A percentile compares a stretch with the other conserved stretches of the same genome.
These are phyloP conservation scores for Gymnoscopelus microlampas DNA, from an alignment of 2,797 vertebrate species.

Conservation along the genomic window DNA sequence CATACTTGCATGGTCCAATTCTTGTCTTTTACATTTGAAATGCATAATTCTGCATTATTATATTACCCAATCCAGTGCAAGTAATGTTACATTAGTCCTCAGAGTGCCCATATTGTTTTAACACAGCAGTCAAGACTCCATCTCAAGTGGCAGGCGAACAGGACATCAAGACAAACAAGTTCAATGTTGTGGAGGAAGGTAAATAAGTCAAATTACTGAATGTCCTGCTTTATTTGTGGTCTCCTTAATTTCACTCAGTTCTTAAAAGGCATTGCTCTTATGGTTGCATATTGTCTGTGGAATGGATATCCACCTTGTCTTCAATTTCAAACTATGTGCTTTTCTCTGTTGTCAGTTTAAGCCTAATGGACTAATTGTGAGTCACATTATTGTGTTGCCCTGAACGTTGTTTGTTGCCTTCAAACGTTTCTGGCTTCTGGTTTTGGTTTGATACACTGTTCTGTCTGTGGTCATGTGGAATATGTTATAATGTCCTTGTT, in stretches of 20 bases:
- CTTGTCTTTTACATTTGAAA: background rate
- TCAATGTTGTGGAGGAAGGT: constrained; percentile 6
- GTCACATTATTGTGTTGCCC: background rate
- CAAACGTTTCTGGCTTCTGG: background rate
- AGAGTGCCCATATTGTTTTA: constrained; percentile 24
- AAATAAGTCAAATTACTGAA: background rate
- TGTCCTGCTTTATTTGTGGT: background rate
- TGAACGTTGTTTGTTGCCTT: constrained; percentile 8
- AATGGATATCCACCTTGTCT: constrained; percentile 7
- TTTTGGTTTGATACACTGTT: constrained; percentile 23
- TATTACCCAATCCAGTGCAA: background rate
- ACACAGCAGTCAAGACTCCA: constrained; percentile 14
- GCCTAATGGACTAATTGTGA: background rate
- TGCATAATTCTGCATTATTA: too few species aligned
- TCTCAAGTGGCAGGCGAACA: constrained; percentile 14
- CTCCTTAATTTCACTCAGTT: background rate
- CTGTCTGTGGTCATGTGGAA: background rate
- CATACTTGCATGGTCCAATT: background rate
- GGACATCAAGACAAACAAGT: background rate
- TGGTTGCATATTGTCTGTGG: background rate
- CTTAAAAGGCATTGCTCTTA: background rate
- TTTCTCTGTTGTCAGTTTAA: background rate
- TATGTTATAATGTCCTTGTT: background rate
- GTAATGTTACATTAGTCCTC: constrained; percentile 17
- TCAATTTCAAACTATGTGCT: background rate